These are phyloP conservation scores for Daktulosphaira vitifoliae DNA, from an alignment of 1,140 invertebrate species.

Conservation along the genomic window DNA sequence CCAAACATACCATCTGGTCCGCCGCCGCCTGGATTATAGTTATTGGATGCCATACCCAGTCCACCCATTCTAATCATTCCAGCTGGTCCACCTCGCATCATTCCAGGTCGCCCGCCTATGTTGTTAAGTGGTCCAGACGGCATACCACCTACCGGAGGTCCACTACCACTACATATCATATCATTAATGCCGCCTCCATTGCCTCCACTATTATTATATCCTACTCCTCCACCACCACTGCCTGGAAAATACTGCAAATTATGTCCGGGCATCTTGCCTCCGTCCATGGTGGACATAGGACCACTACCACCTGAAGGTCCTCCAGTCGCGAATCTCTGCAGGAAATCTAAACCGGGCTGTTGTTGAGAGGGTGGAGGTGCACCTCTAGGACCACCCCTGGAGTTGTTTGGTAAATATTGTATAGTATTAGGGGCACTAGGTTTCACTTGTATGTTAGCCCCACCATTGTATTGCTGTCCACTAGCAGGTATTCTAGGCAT, in stretches of 20 bases:
- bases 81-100: constrained; percentile 35
- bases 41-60: constrained; percentile 38
- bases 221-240: constrained; percentile 37
- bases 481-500: constrained; percentile 30
- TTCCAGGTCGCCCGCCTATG: constrained; percentile 40
- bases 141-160: constrained; percentile 42
- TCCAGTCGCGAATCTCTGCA: constrained; percentile 72
- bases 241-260: constrained; percentile 68
- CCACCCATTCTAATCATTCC: constrained; percentile 39
- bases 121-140: constrained; percentile 40
- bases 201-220: constrained; percentile 33
- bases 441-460: constrained; percentile 82
- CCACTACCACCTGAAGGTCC: neutral
- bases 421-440: constrained; percentile 95
- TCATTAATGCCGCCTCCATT: constrained; percentile 20
- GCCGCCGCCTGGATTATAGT: constrained; percentile 19
- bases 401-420: constrained; percentile 88
- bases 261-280: constrained; percentile 59
- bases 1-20: constrained; percentile 43
- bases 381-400: constrained; percentile 59
- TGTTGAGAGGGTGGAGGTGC: constrained; percentile 40
- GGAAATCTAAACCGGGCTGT: constrained; percentile 79
- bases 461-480: constrained; percentile 55
- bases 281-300: constrained; percentile 60
- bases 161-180: constrained; percentile 40